These are phyloP conservation scores for Acronicta psi DNA, from an alignment of 2,888 invertebrate genomes.

Conservation along the genomic window DNA sequence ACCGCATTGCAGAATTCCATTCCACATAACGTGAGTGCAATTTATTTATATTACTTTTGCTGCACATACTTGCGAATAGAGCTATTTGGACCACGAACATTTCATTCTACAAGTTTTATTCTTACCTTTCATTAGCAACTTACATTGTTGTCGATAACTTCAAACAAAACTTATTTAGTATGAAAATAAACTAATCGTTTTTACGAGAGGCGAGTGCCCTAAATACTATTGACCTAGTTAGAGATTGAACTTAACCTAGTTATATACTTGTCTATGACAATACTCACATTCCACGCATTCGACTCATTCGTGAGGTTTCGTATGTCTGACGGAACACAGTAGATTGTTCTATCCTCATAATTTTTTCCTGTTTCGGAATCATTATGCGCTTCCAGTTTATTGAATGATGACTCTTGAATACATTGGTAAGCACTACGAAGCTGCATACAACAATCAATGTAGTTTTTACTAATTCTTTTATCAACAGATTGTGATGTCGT, in stretches of 20 bases:
- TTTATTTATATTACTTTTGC: constrained; percentile 47
- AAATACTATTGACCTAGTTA: constrained; percentile 32
- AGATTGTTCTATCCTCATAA: too few species aligned
- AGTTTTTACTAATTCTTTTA: constrained; percentile 9
- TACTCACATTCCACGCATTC: constrained; percentile 20
- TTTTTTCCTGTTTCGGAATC: too few species aligned
- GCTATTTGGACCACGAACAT: constrained; percentile 36
- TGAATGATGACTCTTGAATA: not conserved
- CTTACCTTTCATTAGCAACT: constrained; percentile 19
- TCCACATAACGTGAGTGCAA: constrained; percentile 82
- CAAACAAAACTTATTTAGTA: not conserved
- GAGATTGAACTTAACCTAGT: constrained; percentile 42
- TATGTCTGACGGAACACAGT: not conserved
- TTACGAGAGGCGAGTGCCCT: constrained; percentile 4
- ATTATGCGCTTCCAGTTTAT: too few species aligned
- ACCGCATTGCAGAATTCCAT: constrained; percentile 84
- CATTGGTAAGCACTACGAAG: not conserved
- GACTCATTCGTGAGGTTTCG: not conserved
- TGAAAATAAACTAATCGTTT: constrained; percentile 5
- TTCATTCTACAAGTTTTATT: constrained; percentile 27
- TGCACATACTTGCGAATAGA: constrained; percentile 44
- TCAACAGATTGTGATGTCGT: constrained; percentile 84
- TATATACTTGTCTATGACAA: constrained; percentile 19
- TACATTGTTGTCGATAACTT: not conserved
- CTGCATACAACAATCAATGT: not conserved